These are phyloP conservation scores for Onthophagus sagittarius DNA, from an alignment of 2,888 invertebrate genomes.

Conservation along the genomic window DNA sequence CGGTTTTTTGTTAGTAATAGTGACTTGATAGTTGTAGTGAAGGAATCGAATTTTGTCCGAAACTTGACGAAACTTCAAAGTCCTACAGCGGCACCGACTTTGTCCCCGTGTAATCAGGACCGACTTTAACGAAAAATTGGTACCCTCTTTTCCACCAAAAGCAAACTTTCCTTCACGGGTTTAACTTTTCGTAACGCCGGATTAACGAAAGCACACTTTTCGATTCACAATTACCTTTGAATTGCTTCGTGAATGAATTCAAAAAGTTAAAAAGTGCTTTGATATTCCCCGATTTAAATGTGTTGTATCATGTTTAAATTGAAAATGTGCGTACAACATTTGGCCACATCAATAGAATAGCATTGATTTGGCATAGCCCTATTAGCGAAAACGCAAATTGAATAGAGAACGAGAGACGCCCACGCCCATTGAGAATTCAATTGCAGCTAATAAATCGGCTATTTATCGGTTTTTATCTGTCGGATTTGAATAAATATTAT, in stretches of 20 bases:
- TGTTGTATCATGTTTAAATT: no score
- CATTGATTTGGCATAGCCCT: no score
- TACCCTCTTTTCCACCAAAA: not conserved
- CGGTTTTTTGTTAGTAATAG: not conserved
- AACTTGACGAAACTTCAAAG: not conserved
- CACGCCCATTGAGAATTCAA: no score
- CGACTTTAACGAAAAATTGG: conserved; percentile 10
- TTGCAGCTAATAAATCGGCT: no score
- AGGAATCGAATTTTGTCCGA: not conserved
- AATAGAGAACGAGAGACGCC: no score
- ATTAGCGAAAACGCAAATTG: no score
- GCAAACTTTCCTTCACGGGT: not conserved
- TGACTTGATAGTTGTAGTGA: not conserved
- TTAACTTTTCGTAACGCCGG: conserved; percentile 2
- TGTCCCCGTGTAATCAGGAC: not conserved
- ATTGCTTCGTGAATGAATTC: not conserved
- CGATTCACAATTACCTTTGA: not conserved
- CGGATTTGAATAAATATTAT: no score
- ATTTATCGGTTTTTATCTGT: no score
- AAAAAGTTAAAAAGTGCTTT: no score
- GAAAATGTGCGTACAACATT: no score
- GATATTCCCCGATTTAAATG: not conserved
- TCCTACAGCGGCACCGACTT: not conserved
- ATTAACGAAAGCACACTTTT: conserved; percentile 1
- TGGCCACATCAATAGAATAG: no score